phyloP scores from a whole-genome alignment of 2,113 vertebrate genomes.

The Phoxinus phoxinus region DNA sequence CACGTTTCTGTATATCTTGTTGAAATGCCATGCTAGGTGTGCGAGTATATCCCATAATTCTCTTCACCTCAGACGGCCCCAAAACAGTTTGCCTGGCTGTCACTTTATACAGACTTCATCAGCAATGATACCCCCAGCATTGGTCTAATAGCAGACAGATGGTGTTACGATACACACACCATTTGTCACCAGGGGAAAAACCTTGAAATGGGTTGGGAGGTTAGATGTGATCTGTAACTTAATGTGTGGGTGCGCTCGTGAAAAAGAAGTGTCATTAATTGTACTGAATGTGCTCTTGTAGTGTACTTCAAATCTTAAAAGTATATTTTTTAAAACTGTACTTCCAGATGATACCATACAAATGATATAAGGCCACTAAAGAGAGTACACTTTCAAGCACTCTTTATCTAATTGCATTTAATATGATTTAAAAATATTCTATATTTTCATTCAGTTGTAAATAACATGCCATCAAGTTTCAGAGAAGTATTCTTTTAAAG shows the following conservation, averaged over 20 bases:
- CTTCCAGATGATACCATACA: not conserved
- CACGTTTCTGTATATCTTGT: not conserved
- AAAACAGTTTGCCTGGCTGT: slow-evolving; percentile 67
- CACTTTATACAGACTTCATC: slow-evolving; percentile 69
- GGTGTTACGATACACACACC: slow-evolving; percentile 60
- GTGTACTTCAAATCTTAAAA: not conserved
- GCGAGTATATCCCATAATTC: slow-evolving; percentile 26
- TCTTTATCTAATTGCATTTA: too few species aligned
- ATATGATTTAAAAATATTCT: too few species aligned
- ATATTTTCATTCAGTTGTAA: too few species aligned
- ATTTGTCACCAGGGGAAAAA: slow-evolving; percentile 63
- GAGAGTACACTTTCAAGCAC: too few species aligned
- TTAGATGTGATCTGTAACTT: not conserved
- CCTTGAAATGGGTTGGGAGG: not conserved
- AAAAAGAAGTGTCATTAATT: not conserved
- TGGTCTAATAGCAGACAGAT: slow-evolving; percentile 71
- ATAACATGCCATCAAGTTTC: too few species aligned
- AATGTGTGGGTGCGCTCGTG: not conserved
- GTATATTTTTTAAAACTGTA: not conserved
- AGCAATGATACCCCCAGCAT: slow-evolving; percentile 68
- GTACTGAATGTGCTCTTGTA: not conserved
- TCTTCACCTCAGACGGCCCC: slow-evolving; percentile 68
- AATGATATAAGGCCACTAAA: not conserved
- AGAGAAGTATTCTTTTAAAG: too few species aligned
- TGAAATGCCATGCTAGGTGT: not conserved